Conservation (phyloP, 2,888 invertebrate genomes). For the Macrophya annulata region DNA sequence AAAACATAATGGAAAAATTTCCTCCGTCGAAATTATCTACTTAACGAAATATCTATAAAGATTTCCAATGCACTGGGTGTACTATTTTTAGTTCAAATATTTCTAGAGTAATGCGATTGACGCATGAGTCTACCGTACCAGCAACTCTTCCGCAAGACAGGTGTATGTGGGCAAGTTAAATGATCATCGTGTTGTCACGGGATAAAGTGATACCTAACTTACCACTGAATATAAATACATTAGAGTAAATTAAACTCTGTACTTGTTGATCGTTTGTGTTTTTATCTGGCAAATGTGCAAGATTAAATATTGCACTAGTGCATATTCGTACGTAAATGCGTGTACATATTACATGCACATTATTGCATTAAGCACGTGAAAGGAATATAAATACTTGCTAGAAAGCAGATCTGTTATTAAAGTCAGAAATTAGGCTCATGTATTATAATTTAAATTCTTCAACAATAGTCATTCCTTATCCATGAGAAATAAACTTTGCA, state of each 20-base stretch:
- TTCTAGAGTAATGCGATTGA: constrained; percentile 20
- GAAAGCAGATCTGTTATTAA: neutral
- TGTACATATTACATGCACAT: neutral
- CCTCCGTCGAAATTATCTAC: neutral
- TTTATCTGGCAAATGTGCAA: constrained; percentile 38
- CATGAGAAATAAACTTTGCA: neutral
- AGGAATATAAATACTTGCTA: constrained; percentile 14
- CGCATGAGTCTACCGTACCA: constrained; percentile 26
- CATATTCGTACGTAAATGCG: neutral
- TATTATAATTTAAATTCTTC: neutral
- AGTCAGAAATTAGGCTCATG: neutral
- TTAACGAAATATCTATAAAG: neutral
- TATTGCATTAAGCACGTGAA: constrained; percentile 9
- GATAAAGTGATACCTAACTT: constrained; percentile 9
- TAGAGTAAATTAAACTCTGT: constrained; percentile 8
- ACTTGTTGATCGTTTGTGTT: neutral
- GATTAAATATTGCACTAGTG: neutral
- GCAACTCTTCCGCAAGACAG: constrained; percentile 36
- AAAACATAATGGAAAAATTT: neutral
- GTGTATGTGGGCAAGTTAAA: constrained; percentile 25
- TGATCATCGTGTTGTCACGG: constrained; percentile 33
- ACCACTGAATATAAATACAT: constrained; percentile 3
- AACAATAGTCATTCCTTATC: neutral
- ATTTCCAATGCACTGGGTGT: constrained; percentile 24
- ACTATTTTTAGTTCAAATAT: constrained; percentile 18